These are phyloP conservation scores for Parotia lawesii DNA, from an alignment of 2,113 vertebrate genomes.

Conservation along the genomic window DNA sequence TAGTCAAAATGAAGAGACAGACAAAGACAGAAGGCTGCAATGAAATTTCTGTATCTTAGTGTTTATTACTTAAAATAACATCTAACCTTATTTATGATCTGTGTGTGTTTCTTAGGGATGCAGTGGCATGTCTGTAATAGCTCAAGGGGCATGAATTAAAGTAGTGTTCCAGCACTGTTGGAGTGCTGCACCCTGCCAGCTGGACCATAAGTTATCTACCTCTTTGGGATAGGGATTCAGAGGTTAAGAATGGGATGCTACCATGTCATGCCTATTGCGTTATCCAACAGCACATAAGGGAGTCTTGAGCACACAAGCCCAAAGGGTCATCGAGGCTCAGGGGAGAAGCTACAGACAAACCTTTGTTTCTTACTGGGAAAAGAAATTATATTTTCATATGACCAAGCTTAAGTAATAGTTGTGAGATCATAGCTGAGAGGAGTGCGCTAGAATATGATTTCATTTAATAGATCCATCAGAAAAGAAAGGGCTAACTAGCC, in stretches of 20 bases:
- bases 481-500: background rate
- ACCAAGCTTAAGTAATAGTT: slow-evolving; percentile 33
- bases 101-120: slow-evolving; percentile 28
- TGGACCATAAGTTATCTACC: slow-evolving; percentile 33
- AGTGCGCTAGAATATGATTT: slow-evolving; percentile 5
- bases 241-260: slow-evolving; percentile 36
- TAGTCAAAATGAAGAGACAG: slow-evolving; percentile 19
- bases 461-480: slow-evolving; percentile 15
- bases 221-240: slow-evolving; percentile 10
- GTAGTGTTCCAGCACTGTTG: background rate
- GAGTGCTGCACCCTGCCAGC: slow-evolving; percentile 34
- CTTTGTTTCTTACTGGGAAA: slow-evolving; percentile 32
- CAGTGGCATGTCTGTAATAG: slow-evolving; percentile 31
- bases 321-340: slow-evolving; percentile 4
- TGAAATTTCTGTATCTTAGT: slow-evolving; percentile 36
- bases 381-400: slow-evolving; percentile 6
- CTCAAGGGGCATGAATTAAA: slow-evolving; percentile 50
- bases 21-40: slow-evolving; percentile 36
- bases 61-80: slow-evolving; percentile 61
- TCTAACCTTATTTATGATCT: slow-evolving; percentile 50
- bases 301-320: background rate
- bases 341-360: slow-evolving; percentile 50
- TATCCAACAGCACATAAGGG: background rate
- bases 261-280: background rate
- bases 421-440: slow-evolving; percentile 44